Evolutionary conservation across 2,797 vertebrate genomes (phyloP).

Genomic region (Apodemus agrarius): DNA sequence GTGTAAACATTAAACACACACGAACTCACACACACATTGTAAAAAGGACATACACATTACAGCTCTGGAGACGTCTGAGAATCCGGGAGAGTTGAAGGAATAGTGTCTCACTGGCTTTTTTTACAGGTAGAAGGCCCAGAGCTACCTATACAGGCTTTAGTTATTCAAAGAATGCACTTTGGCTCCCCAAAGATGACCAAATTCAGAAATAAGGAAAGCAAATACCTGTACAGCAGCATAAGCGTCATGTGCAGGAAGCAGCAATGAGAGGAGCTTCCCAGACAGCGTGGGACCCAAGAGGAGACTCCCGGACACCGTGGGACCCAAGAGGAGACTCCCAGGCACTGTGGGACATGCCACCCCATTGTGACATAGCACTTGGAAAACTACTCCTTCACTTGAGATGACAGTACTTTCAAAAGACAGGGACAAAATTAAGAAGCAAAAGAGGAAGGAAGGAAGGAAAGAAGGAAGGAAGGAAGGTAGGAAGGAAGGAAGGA

Average conservation of each 20-base stretch:
- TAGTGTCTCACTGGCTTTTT: constrained; percentile 57
- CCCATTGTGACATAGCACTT: no score
- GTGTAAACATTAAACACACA: not conserved
- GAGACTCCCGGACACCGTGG: not conserved
- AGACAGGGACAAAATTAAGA: not conserved
- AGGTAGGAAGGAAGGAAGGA: not conserved
- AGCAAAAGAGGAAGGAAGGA: not conserved
- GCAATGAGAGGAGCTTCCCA: not conserved
- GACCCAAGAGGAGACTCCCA: not conserved
- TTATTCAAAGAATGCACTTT: constrained; percentile 57
- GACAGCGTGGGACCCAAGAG: no score
- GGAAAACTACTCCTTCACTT: not conserved
- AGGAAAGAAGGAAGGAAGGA: not conserved
- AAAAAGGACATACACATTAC: not conserved
- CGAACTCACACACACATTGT: not conserved
- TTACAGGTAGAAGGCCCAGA: constrained; percentile 36
- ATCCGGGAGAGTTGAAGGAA: constrained; percentile 47
- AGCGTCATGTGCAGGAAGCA: not conserved
- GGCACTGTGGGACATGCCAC: fast-evolving
- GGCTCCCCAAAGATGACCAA: constrained; percentile 39
- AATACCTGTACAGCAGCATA: not conserved
- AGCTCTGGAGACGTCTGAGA: constrained; percentile 47
- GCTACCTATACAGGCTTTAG: constrained; percentile 51
- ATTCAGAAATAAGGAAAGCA: constrained; percentile 46
- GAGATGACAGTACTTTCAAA: not conserved